These are phyloP conservation scores for Steatornis caripensis DNA, from an alignment of 2,113 vertebrate genomes.

Conservation along the genomic window DNA sequence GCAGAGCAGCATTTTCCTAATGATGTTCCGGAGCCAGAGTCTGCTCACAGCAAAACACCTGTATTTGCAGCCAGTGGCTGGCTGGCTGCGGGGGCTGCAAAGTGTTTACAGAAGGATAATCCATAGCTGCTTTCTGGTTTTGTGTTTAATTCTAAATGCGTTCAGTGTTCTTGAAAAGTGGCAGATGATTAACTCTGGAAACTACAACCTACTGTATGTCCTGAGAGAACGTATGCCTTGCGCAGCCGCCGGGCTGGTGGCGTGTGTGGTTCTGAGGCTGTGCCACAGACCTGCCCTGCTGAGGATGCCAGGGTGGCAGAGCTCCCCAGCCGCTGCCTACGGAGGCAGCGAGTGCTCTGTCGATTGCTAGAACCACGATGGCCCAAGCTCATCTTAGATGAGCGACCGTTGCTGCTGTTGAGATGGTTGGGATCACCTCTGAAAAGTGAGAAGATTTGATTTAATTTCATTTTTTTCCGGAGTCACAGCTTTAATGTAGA, in stretches of 20 bases:
- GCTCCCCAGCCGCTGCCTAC: fast-evolving
- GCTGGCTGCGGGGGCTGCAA: background rate
- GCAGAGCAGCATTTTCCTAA: background rate
- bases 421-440: background rate
- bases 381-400: background rate
- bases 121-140: background rate
- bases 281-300: background rate
- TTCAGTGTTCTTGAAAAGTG: background rate
- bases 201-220: background rate
- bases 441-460: background rate
- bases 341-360: fast-evolving
- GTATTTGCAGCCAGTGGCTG: background rate
- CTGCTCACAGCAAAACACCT: conserved; percentile 19
- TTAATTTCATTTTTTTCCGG: background rate
- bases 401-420: background rate
- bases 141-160: background rate
- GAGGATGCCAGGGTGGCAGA: background rate
- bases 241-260: fast-evolving
- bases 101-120: background rate
- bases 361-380: background rate
- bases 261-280: fast-evolving
- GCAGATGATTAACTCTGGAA: background rate
- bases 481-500: background rate
- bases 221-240: no score
- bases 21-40: background rate